Percentiles rank a stretch among this genome's conserved stretches.
These are phyloP conservation scores for Rhineura floridana DNA, from an alignment of 2,113 vertebrate genomes.

Conservation along the genomic window DNA sequence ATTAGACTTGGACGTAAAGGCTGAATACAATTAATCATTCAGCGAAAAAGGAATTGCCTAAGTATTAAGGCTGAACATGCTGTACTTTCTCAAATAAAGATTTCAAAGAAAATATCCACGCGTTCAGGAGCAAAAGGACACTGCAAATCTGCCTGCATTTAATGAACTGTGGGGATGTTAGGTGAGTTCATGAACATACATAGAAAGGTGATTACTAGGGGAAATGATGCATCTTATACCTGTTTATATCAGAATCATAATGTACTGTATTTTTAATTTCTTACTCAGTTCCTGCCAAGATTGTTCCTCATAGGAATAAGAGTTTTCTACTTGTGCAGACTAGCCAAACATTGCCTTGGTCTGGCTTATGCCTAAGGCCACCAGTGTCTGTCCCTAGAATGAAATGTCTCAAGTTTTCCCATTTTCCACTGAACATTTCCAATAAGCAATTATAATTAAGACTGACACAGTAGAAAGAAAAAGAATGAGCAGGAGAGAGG, in stretches of 20 bases:
- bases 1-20: conserved; percentile 68
- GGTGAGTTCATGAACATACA: neutral
- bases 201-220: conserved; percentile 12
- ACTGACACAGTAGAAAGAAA: neutral
- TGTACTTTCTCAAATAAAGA: conserved; percentile 57
- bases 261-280: neutral
- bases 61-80: conserved; percentile 61
- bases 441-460: neutral
- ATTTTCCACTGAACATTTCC: neutral
- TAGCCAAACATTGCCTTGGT: neutral
- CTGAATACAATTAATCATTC: conserved; percentile 68
- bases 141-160: conserved; percentile 38
- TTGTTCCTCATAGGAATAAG: neutral
- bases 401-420: neutral
- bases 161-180: conserved; percentile 28
- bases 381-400: neutral
- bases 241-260: neutral
- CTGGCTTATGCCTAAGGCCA: neutral
- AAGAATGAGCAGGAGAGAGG: too few relatives aligned
- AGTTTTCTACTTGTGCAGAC: neutral
- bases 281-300: neutral
- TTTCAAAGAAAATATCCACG: conserved; percentile 54
- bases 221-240: neutral
- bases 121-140: conserved; percentile 40
- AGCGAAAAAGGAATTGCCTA: conserved; percentile 49